Evolutionary conservation across 1,140 invertebrate species (phyloP).

Genomic region (Oppia nitens): DNA sequence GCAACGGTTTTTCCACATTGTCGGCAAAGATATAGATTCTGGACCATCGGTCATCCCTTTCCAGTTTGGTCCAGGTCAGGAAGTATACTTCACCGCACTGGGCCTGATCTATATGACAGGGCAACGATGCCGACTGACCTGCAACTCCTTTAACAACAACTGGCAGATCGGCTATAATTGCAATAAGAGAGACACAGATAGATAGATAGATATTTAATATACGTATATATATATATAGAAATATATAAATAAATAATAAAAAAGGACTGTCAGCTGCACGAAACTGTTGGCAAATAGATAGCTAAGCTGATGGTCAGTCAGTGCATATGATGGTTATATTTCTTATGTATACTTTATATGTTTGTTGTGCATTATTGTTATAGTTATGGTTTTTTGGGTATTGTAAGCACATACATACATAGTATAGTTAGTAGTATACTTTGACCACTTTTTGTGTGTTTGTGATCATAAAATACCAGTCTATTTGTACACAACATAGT

Average conservation of each 20-base stretch:
- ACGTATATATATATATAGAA: no score
- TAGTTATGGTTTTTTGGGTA: no score
- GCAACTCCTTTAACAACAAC: constrained; percentile 18
- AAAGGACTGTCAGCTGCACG: neutral
- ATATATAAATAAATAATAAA: no score
- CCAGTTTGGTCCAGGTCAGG: constrained; percentile 23
- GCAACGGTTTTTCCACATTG: constrained; percentile 20
- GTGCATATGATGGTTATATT: no score
- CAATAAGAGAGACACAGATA: neutral
- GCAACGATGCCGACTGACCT: constrained; percentile 19
- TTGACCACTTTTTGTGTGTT: no score
- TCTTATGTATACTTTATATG: neutral
- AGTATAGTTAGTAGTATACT: no score
- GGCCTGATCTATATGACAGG: constrained; percentile 21
- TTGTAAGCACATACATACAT: no score
- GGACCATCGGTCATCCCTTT: constrained; percentile 21
- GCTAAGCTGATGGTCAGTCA: neutral
- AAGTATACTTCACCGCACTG: constrained; percentile 24
- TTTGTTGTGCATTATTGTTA: no score
- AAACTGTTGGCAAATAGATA: neutral
- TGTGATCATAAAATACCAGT: no score
- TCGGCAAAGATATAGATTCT: constrained; percentile 22
- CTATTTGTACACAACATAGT: no score
- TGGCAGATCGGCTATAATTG: neutral
- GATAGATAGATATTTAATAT: neutral